Conservation (phyloP, 2,888 invertebrate species). For the Lasioglossum malachurum region DNA sequence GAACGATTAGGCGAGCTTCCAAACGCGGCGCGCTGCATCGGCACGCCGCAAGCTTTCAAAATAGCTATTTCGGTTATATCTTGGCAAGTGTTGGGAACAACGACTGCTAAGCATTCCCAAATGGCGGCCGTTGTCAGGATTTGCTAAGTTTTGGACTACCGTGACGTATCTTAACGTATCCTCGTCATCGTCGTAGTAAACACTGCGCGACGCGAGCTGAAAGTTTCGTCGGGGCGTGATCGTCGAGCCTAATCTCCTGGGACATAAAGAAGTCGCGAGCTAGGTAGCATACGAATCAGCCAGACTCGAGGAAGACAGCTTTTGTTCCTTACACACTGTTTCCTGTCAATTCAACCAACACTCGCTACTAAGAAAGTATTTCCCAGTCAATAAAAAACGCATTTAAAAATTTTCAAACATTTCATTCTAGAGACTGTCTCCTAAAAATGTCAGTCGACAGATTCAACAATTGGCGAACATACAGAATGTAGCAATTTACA, state of each 20-base stretch:
- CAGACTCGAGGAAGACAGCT: background rate
- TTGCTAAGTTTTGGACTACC: slow-evolving; percentile 67
- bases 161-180: slow-evolving; percentile 74
- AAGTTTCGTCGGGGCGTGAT: slow-evolving; percentile 58
- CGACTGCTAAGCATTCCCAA: slow-evolving; percentile 65
- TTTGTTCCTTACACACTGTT: slow-evolving; percentile 3
- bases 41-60: slow-evolving; percentile 44
- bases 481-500: background rate
- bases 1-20: slow-evolving; percentile 75
- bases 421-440: background rate
- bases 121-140: slow-evolving; percentile 74
- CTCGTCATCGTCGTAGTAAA: slow-evolving; percentile 53
- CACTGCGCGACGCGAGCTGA: slow-evolving; percentile 44
- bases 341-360: background rate
- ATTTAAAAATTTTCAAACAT: background rate
- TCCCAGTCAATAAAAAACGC: background rate
- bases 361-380: background rate
- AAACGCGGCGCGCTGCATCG: slow-evolving; percentile 70
- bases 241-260: slow-evolving; percentile 68
- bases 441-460: background rate
- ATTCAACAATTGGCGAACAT: background rate
- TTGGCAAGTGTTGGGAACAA: slow-evolving; percentile 69
- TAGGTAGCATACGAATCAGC: slow-evolving; percentile 58
- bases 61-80: slow-evolving; percentile 66
- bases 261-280: slow-evolving; percentile 54